Evolutionary conservation across 2,113 vertebrate genomes (phyloP), one percentile per base, ranked within the genome.

Genomic region (Passer montanus): DNA sequence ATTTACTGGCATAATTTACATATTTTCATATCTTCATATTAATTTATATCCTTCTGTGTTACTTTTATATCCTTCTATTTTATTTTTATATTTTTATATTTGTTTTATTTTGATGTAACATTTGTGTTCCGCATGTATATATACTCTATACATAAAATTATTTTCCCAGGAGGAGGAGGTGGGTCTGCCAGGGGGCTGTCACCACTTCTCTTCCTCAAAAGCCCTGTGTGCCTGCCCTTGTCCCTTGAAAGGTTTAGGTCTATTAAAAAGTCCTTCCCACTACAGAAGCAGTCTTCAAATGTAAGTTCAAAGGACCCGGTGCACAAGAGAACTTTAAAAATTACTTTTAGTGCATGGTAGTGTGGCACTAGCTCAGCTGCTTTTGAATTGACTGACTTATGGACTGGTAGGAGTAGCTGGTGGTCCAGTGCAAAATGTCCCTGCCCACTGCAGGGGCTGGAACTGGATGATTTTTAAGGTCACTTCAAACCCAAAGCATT

Each of bases 41-140:
- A 41, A 19, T 66, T 59, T 11, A 7, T 17, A 20, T 24, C 1
- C 4, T 11, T 55, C 26, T 5, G 7, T 5, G 2, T 9, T 9
- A 4, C 15, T 72, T 39, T 13, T 35, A 10, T 31, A 37, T 6
- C 12, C 4, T 11, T 55, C 26, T 5, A 9, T 5, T 2, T 9
- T 9, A 4, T 18, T 72, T 39, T 13, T 35, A 10, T 31, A 37
- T 6, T 12, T 27, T 7, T 22, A 5, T 19, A 11, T 31, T 41
- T 33, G 7, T 41, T 85, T 66, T 28, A 20, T 43, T 76, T 50
- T 18, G 14, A 11, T 7, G 22, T 5, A 13, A 16, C 2, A 6
- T 19, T 22, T 28, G 12, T n/a, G 18, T 11, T 46, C 46, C 53
- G 8, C 18, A 24, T 12, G 4, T 8, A 49, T 43, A 21, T 13